Evolutionary conservation across 64 coral and sea anemone species (phyloP).

Genomic region (Acropora yongei): DNA sequence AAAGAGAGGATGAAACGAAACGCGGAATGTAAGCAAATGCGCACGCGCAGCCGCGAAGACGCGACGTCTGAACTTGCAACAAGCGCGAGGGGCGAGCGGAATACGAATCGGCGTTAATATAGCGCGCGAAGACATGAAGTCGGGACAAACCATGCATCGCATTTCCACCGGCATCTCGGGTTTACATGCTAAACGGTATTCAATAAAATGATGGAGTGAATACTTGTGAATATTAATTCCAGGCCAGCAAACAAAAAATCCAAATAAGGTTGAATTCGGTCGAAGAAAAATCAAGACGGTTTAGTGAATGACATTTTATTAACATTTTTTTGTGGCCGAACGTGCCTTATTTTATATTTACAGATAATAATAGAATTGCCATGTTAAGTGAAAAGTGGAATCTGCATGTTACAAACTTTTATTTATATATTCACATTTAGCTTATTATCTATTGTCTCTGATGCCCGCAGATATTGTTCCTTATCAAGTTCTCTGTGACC

Average conservation of each 20-base stretch:
- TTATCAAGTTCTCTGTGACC: background rate
- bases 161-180: too few species aligned
- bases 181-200: background rate
- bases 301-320: slow-evolving; percentile 1
- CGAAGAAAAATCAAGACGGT: background rate
- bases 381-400: background rate
- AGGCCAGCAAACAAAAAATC: background rate
- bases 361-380: slow-evolving; percentile 1
- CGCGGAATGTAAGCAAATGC: too few species aligned
- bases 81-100: too few species aligned
- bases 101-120: too few species aligned
- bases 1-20: too few species aligned
- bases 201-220: background rate
- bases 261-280: background rate
- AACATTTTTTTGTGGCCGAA: background rate
- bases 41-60: too few species aligned
- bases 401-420: slow-evolving; percentile 19
- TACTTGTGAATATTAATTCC: background rate
- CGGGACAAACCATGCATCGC: too few species aligned
- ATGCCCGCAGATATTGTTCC: slow-evolving; percentile 14
- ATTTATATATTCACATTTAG: slow-evolving; percentile 47
- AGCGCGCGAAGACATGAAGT: too few species aligned
- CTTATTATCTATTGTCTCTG: background rate
- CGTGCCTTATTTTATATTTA: slow-evolving; percentile 6
- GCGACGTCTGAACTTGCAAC: too few species aligned